phyloP scores from a whole-genome alignment of 53 echinoderm and acorn worm genomes.

The Glandiceps talaboti region DNA sequence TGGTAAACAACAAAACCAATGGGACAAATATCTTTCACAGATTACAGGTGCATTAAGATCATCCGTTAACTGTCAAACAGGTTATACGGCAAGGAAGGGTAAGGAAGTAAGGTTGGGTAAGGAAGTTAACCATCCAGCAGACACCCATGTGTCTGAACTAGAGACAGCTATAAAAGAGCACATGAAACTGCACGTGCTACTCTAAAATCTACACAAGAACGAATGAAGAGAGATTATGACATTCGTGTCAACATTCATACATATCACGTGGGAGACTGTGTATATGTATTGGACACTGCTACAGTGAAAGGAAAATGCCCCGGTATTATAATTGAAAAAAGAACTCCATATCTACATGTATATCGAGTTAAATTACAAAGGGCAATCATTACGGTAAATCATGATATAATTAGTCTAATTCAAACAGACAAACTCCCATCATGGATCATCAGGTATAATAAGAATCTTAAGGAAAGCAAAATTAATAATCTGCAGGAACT shows the following conservation, averaged over 20 bases:
- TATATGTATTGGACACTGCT: conserved; percentile 21
- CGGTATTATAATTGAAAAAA: background rate
- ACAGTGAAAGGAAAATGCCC: background rate
- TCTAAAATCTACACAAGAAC: conserved; percentile 8
- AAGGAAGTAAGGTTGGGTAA: conserved; percentile 48
- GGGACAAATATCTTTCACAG: conserved; percentile 15
- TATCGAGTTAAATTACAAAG: background rate
- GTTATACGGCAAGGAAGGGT: conserved; percentile 24
- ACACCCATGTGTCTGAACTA: conserved; percentile 7
- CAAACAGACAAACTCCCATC: background rate
- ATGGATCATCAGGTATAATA: background rate
- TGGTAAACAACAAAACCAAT: conserved; percentile 8
- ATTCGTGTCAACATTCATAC: background rate
- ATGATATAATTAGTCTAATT: background rate
- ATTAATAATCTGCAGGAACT: background rate
- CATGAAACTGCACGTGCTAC: conserved; percentile 17
- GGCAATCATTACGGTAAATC: background rate
- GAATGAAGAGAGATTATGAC: conserved; percentile 23
- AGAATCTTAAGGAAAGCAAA: background rate
- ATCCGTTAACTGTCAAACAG: conserved; percentile 24
- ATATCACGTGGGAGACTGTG: conserved; percentile 12
- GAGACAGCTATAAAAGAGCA: conserved; percentile 2
- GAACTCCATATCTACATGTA: background rate
- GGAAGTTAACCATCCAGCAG: conserved; percentile 19
- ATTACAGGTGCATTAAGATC: conserved; percentile 48